phyloP scores from a whole-genome alignment of 2,888 invertebrate species.

The Thecophora atra region DNA sequence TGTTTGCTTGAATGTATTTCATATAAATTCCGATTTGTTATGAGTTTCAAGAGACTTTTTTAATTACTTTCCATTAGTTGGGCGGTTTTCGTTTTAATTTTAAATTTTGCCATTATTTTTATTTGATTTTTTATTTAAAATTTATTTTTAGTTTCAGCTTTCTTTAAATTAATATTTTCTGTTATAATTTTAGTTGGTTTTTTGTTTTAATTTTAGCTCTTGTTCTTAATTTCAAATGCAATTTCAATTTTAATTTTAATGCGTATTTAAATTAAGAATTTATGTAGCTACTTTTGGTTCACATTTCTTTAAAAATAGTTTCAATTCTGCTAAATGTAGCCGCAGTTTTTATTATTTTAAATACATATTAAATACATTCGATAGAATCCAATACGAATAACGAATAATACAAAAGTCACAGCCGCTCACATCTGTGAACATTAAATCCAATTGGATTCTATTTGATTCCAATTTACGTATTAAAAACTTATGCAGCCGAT shows the following conservation, averaged over 20 bases:
- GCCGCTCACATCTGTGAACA: background rate
- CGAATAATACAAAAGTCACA: too few relatives aligned
- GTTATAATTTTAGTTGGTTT: too few relatives aligned
- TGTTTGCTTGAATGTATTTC: background rate
- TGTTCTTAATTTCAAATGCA: background rate
- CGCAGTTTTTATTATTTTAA: background rate
- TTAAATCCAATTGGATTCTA: background rate
- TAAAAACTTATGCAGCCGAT: background rate
- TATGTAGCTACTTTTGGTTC: conserved; percentile 7
- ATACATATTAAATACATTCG: too few relatives aligned
- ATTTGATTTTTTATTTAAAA: too few relatives aligned
- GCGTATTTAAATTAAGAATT: background rate
- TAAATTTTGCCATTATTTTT: background rate
- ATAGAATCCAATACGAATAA: too few relatives aligned
- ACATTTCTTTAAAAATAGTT: conserved; percentile 18
- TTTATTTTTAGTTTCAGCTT: too few relatives aligned
- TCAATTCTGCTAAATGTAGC: background rate
- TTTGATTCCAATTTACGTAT: background rate
- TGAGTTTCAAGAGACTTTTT: background rate
- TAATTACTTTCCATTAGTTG: background rate
- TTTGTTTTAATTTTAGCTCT: background rate
- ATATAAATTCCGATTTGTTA: background rate
- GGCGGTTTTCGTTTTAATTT: background rate
- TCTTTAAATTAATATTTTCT: too few relatives aligned
- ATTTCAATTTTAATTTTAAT: background rate